phyloP scores from a whole-genome alignment of 2,797 vertebrate species.

The Rhinichthys osculus region DNA sequence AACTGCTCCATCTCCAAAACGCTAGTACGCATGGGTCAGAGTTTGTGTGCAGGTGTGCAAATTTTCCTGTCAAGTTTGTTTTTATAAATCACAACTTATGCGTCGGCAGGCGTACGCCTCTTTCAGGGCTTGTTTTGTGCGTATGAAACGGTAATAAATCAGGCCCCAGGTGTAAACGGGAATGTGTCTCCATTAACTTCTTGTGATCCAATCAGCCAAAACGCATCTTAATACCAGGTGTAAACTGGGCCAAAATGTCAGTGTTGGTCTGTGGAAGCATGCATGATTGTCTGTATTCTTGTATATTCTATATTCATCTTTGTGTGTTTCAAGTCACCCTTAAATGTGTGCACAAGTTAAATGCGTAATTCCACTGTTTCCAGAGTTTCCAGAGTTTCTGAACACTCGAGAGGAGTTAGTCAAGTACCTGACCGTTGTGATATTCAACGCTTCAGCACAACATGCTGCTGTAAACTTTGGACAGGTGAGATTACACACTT shows the following conservation, averaged over 20 bases:
- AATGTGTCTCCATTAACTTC: no score
- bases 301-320: not conserved
- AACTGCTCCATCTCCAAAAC: no score
- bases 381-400: conserved; percentile 72
- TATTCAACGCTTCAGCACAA: conserved; percentile 91
- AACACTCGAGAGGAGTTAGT: conserved; percentile 81
- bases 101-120: no score
- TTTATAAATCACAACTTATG: no score
- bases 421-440: conserved; percentile 82
- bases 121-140: no score
- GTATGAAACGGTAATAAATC: no score
- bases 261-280: not conserved
- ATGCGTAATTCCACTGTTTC: not conserved
- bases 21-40: no score
- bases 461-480: conserved; percentile 98
- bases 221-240: no score
- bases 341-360: not conserved
- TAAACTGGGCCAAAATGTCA: not conserved
- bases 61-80: no score
- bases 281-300: not conserved
- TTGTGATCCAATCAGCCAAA: no score
- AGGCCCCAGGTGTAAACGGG: no score
- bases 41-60: no score
- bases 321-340: conserved; percentile 41
- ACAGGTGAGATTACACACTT: conserved; percentile 79